Conservation (phyloP, 2,113 vertebrate species). For the Grantiella picta region DNA sequence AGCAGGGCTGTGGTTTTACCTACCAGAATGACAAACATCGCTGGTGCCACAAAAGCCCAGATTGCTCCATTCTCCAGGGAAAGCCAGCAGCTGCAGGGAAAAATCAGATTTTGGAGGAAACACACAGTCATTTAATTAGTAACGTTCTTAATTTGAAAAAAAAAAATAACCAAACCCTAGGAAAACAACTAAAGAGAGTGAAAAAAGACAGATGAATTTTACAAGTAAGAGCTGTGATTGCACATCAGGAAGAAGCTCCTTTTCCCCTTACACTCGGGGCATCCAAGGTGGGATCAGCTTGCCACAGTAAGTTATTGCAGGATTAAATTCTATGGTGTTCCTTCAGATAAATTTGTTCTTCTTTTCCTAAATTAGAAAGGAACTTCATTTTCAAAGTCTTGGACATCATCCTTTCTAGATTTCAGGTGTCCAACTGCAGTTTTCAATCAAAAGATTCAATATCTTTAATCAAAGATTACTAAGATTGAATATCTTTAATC, state of each 20-base stretch:
- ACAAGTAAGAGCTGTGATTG: neutral
- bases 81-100: slow-evolving; percentile 88
- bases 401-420: neutral
- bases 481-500: neutral
- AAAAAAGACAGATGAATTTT: neutral
- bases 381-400: neutral
- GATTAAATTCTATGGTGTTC: neutral
- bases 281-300: neutral
- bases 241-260: neutral
- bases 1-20: neutral
- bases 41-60: slow-evolving; percentile 98
- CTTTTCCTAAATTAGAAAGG: neutral
- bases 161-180: neutral
- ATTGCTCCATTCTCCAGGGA: slow-evolving; percentile 86
- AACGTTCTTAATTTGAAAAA: neutral
- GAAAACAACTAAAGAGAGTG: neutral
- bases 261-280: accelerated
- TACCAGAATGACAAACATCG: slow-evolving; percentile 91
- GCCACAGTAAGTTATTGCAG: neutral
- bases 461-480: neutral
- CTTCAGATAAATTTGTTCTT: neutral
- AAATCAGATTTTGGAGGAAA: neutral
- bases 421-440: neutral
- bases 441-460: neutral
- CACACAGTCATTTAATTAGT: neutral